Evolutionary conservation across 2,888 invertebrate genomes (phyloP), one percentile per base, ranked within the genome.

Genomic region (Cyaniris semiargus): DNA sequence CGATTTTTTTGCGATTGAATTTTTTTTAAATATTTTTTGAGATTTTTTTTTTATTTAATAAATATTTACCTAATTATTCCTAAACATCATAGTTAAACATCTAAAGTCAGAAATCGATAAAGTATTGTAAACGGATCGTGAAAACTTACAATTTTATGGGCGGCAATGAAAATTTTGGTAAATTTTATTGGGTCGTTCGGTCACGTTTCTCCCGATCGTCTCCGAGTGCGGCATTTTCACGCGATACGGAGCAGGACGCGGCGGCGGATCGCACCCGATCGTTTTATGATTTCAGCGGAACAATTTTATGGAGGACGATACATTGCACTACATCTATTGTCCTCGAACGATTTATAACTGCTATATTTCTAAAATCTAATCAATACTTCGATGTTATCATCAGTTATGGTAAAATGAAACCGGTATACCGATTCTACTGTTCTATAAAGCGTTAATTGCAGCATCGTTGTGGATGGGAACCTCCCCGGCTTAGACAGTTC

Each of bases 131-230:
- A 23, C 38, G 21, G 53, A 48, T 18, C 27, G 48, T 38, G 48
- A 74, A 53, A 8, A 53, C 23, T 74, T 72, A 27, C 48, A 89
- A 88, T 89, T 90, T 90, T 87, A 87, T 86, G 88, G 85, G 84
- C 84, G 84, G 84, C 83, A 83, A 84, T 83, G 78, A 83, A 83
- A 83, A 81, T 85, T 89, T 87, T 83, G 84, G 83, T 84, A 86
- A 87, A 89, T 90, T 92, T 91, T 92, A 92, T 90, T 89, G 87
- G 87, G 84, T 83, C 86, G 84, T 86, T 88, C 87, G 89, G 90
- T 91, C 92, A 92, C 92, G 91, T 91, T 86, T 83, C 85, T 82
- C 85, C 85, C 83, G 88, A 90, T 89, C 90, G 89, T 85, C 87
- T 87, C 80, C 83, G 82, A 88, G 87, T 87, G 85, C 84, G 84